Evolutionary conservation across 1,140 invertebrate genomes (phyloP), one percentile per base, ranked within the genome.

Genomic region (Rhynchophorus ferrugineus): DNA sequence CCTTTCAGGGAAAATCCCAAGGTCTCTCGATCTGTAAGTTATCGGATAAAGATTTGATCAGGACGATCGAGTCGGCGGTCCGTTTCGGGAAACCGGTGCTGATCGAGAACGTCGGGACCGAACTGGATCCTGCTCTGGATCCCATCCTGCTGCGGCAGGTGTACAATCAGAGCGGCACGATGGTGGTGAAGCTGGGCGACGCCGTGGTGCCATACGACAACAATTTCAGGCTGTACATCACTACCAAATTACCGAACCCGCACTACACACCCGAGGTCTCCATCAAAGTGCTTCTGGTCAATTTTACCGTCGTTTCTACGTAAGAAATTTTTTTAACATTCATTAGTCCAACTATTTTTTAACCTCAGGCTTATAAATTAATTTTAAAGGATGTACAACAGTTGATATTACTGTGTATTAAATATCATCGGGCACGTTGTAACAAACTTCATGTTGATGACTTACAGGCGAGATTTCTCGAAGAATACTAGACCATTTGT

Each of bases 51-150:
- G 78, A 85, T 65, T 56, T 83, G 49, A 70, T 88, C 22, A 68
- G 84, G 16, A 80, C 76, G 1, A 71, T 91, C 20, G 86, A 90
- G 64, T 82, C 80, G 24, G 82, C 83, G 18, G 75, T 91, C 1
- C 77, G 87, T 50, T 80, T 83, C 60, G 84, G 83, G 16, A 80
- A 75, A 46, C 75, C 80, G 0, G 75, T 82, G 7, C 63, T 86
- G 3, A 72, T 86, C 22, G 79, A 82, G 61, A 79, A 81, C 58
- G 70, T 85, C 8, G 75, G 66, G 1, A 73, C 75, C 47, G 79
- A 83, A 59, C 55, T 86, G 13, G 83, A 85, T 60, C 77, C 82
- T 1, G 69, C 79, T 0, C 62, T 86, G 29, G 81, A 86, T 62
- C 76, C 82, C 1, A 66, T 86, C 18, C 63, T 87, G 3, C 63